Evolutionary conservation across 1,140 invertebrate genomes (phyloP).

Genomic region (Mactra quadrangularis): DNA sequence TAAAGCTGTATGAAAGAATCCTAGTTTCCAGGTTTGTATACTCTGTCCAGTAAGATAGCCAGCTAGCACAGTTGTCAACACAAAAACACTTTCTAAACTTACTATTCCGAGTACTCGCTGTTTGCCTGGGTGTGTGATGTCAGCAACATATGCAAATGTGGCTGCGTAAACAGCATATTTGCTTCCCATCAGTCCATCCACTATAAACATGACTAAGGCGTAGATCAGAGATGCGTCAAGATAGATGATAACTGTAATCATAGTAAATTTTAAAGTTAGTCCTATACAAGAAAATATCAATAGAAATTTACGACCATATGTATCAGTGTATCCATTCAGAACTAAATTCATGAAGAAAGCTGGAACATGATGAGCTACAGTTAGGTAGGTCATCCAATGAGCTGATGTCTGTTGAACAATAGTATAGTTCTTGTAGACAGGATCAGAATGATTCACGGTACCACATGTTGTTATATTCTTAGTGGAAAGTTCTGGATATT

Average conservation of each 20-base stretch:
- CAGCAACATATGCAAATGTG: constrained; percentile 32
- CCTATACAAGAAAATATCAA: constrained; percentile 9
- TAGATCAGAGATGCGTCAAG: constrained; percentile 28
- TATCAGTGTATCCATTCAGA: constrained; percentile 27
- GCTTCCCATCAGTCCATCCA: constrained; percentile 16
- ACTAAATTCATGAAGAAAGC: constrained; percentile 9
- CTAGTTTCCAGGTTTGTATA: constrained; percentile 25
- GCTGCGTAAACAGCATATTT: constrained; percentile 15
- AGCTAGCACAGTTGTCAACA: not conserved
- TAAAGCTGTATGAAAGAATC: constrained; percentile 46
- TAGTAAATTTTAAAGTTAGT: not conserved
- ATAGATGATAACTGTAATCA: constrained; percentile 14
- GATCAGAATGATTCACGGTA: constrained; percentile 8
- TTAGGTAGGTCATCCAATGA: constrained; percentile 22
- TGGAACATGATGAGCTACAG: constrained; percentile 28
- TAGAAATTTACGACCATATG: constrained; percentile 41
- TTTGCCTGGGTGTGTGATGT: constrained; percentile 21
- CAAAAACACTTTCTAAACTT: not conserved
- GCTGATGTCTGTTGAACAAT: constrained; percentile 38
- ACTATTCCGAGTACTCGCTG: constrained; percentile 40
- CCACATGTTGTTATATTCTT: constrained; percentile 2
- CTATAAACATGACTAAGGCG: constrained; percentile 2
- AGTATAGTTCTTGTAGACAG: constrained; percentile 9
- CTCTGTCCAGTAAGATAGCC: constrained; percentile 23
- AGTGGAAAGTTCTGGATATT: constrained; percentile 13